These are phyloP conservation scores for Carabus problematicus DNA, from an alignment of 2,888 invertebrate species.

Conservation along the genomic window DNA sequence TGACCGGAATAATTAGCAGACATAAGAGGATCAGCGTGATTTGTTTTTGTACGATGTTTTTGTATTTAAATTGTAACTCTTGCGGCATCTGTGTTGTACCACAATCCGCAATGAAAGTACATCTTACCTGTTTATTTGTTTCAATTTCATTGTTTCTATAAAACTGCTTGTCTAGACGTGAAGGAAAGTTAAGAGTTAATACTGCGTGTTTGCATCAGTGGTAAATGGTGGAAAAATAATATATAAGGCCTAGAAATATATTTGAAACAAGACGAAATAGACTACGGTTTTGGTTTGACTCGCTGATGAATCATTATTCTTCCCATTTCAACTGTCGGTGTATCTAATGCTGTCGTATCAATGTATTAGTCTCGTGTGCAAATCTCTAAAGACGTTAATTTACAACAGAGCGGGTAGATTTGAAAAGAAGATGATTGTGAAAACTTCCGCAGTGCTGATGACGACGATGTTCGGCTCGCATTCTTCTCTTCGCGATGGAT, in stretches of 20 bases:
- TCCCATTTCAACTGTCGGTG: neutral
- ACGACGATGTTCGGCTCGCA: neutral
- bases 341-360: conserved; percentile 28
- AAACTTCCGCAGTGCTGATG: neutral
- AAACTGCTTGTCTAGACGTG: conserved; percentile 12
- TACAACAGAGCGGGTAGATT: neutral
- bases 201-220: too few relatives aligned
- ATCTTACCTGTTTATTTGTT: conserved; percentile 31
- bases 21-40: neutral
- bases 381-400: conserved; percentile 16
- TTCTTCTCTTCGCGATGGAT: conserved; percentile 2
- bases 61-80: too few relatives aligned
- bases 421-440: neutral
- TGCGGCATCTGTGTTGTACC: too few relatives aligned
- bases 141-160: conserved; percentile 27
- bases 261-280: too few relatives aligned
- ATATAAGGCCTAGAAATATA: too few relatives aligned
- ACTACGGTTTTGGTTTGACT: neutral
- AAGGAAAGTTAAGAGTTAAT: neutral
- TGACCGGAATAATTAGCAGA: too few relatives aligned
- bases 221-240: too few relatives aligned
- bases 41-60: neutral
- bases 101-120: neutral
- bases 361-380: conserved; percentile 28
- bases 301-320: conserved; percentile 34